Base-by-base conservation (phyloP, 2,113 vertebrate genomes). In the Daboia siamensis region DNA sequence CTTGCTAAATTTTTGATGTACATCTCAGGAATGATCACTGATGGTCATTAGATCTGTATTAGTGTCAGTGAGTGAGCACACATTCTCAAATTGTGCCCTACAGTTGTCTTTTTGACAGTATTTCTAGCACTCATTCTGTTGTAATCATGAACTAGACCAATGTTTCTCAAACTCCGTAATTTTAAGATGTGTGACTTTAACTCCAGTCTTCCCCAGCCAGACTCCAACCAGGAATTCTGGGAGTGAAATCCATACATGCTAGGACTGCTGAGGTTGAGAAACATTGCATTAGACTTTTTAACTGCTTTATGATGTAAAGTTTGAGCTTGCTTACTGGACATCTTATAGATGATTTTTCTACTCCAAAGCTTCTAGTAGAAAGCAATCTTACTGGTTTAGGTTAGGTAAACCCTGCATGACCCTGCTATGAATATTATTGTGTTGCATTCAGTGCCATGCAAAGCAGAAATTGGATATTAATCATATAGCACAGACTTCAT, bases 311-410 rank as follows among this genome's bases (percentile, higher is more conserved):
- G 61, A 5, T 86, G 55, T 57, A 80, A 56, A 94, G 80, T 12
- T 15, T 5, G 54, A 93, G 92, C 52, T 95, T 90, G 44, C 92
- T 94, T 95, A 93, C 69, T 0, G 0, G 4, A 59, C 87, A 93
- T 87, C 93, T 90, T 93, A 90, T 55, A 92, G 87, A 52, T 87
- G 89, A 59, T 87, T 95, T 80, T 95, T 84, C 94, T 90, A 9
- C 88, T 87, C 56, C 52, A 95, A 96, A 91, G 59, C 61, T 91
- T 90, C 51, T 88, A 90, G 90, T 88, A 86, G 61, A 87, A 90
- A 48, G 33, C 69, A 91, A 92, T 86, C 15, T 56, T 92, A 26
- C 48, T 80, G 69, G 9, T 94, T 80, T 93, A 87, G 55, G 51
- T 23, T 80, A 90, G 1, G 74, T 48, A 93, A 87, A 59, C 24